Evolutionary conservation across 2,797 vertebrate species (phyloP).

Genomic region (Acipenser transmontanus): DNA sequence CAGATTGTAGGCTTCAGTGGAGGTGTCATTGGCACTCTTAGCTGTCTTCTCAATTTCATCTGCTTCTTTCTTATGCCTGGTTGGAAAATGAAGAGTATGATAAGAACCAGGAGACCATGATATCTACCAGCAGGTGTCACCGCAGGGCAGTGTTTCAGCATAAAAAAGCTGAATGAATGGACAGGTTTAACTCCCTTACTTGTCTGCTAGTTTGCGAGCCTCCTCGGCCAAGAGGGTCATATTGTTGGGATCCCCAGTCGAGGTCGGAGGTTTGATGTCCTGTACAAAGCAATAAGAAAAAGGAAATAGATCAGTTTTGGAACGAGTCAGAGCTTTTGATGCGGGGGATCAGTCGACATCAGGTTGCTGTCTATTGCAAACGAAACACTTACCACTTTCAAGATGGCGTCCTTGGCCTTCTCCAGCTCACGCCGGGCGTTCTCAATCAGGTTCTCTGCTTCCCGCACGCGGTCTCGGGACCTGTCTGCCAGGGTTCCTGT

Average conservation of each 20-base stretch:
- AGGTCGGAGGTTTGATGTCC: constrained; percentile 77
- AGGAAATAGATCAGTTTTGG: not conserved
- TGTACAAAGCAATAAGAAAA: constrained; percentile 33
- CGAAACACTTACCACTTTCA: constrained; percentile 74
- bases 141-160: constrained; percentile 18
- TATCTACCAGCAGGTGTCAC: not conserved
- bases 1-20: constrained; percentile 79
- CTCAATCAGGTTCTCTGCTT: constrained; percentile 74
- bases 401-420: constrained; percentile 74
- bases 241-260: constrained; percentile 80
- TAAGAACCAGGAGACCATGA: not conserved
- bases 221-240: constrained; percentile 95
- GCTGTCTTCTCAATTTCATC: constrained; percentile 86
- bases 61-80: constrained; percentile 86
- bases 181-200: constrained; percentile 50
- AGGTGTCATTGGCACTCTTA: constrained; percentile 86
- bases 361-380: too few relatives aligned
- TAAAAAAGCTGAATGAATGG: not conserved
- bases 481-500: constrained; percentile 72
- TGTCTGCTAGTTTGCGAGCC: constrained; percentile 80
- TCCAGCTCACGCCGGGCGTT: constrained; percentile 79
- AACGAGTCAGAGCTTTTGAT: too few relatives aligned
- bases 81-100: not conserved
- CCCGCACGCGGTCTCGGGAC: constrained; percentile 67
- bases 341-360: too few relatives aligned